These are phyloP conservation scores for Baronia brevicornis DNA, from an alignment of 2,888 invertebrate genomes.

Conservation along the genomic window DNA sequence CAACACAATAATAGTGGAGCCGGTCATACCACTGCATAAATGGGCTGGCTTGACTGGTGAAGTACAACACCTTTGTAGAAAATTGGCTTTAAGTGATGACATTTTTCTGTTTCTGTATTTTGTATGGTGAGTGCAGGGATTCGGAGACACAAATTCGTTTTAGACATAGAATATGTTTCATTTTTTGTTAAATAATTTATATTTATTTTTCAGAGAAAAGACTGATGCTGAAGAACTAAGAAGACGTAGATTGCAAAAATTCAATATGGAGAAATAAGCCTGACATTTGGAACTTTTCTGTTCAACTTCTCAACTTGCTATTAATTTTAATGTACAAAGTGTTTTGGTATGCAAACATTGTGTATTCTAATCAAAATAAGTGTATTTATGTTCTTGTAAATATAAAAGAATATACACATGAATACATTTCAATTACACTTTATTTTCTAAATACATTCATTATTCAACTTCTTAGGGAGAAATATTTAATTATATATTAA, in stretches of 20 bases:
- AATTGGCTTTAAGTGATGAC: too few species aligned
- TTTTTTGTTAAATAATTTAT: neutral
- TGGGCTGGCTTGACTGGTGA: too few species aligned
- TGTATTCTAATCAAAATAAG: conserved; percentile 62
- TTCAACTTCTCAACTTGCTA: conserved; percentile 53
- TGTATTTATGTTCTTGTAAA: conserved; percentile 75
- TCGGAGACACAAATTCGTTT: too few species aligned
- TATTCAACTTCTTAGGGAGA: conserved; percentile 14
- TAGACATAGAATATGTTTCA: neutral
- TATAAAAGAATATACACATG: conserved; percentile 70
- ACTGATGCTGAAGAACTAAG: conserved; percentile 80
- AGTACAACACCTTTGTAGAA: too few species aligned
- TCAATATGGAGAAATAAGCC: conserved; percentile 68
- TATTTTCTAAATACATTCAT: conserved; percentile 25
- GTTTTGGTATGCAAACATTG: conserved; percentile 66
- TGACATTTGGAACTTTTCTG: conserved; percentile 37
- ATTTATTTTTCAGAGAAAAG: conserved; percentile 45
- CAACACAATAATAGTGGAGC: too few species aligned
- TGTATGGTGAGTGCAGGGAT: too few species aligned
- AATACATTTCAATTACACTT: conserved; percentile 57
- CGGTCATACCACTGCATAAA: too few species aligned
- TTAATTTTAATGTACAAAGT: conserved; percentile 69
- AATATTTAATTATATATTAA: conserved; percentile 19
- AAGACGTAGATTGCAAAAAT: conserved; percentile 85
- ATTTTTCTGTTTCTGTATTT: too few species aligned